phyloP scores from a whole-genome alignment of 2,888 invertebrate species.

The Tetanocera ferruginea region DNA sequence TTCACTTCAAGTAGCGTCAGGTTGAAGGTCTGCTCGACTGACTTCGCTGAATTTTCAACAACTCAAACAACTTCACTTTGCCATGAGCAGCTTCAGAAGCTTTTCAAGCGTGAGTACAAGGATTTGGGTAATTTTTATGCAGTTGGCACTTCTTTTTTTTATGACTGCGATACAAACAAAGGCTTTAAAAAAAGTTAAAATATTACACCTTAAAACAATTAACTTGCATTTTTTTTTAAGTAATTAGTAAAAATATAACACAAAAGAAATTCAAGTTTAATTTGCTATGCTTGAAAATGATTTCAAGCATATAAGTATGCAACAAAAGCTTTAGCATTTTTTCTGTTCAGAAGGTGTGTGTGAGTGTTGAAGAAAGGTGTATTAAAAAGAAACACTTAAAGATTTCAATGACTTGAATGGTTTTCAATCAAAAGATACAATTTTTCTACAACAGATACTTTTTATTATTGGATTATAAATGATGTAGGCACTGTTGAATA shows the following conservation, averaged over 20 bases:
- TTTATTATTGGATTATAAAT: background rate
- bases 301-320: conserved; percentile 3
- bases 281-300: conserved; percentile 13
- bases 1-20: too few relatives aligned
- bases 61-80: too few relatives aligned
- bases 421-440: background rate
- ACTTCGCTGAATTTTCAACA: too few relatives aligned
- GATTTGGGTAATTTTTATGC: background rate
- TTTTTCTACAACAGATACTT: background rate
- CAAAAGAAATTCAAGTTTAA: background rate
- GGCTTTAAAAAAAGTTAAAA: background rate
- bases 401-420: background rate
- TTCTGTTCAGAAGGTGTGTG: background rate
- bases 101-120: too few relatives aligned
- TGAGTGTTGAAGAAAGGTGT: background rate
- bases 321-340: background rate
- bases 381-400: background rate
- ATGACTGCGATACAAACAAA: background rate
- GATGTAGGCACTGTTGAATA: background rate
- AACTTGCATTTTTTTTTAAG: background rate
- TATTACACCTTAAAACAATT: conserved; percentile 24
- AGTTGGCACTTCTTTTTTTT: background rate
- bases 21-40: too few relatives aligned
- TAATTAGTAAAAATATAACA: background rate
- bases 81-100: too few relatives aligned